phyloP scores from a whole-genome alignment of 2,113 vertebrate genomes.

The Potamarius usumacintae region DNA sequence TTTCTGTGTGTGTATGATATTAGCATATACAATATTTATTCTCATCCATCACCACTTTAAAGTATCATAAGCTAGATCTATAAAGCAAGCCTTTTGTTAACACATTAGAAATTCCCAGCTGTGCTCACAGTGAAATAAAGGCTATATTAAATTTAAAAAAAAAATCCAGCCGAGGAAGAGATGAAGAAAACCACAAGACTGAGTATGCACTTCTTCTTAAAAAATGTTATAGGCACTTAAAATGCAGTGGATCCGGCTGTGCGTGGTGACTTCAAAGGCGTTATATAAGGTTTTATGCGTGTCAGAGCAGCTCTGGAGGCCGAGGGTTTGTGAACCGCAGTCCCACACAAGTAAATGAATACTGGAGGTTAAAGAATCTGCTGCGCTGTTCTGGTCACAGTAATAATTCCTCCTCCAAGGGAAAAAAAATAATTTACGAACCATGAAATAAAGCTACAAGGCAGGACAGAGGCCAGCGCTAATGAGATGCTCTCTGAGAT shows the following conservation, averaged over 20 bases:
- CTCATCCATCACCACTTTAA: not conserved
- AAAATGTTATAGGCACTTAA: constrained; percentile 20
- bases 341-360: constrained; percentile 40
- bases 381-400: constrained; percentile 17
- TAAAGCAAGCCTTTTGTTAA: not conserved
- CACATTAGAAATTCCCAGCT: not conserved
- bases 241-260: constrained; percentile 1
- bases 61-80: not conserved
- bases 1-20: not conserved
- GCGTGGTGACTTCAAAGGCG: constrained; percentile 24
- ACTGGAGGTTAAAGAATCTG: constrained; percentile 22
- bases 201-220: constrained; percentile 12
- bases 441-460: constrained; percentile 20
- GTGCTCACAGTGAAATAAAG: not conserved
- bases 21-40: not conserved
- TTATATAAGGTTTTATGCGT: constrained; percentile 35
- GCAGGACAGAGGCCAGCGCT: not conserved
- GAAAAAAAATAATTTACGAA: constrained; percentile 22
- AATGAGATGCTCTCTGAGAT: constrained; percentile 5
- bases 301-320: constrained; percentile 21
- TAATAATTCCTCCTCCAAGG: constrained; percentile 19
- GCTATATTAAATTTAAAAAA: not conserved
- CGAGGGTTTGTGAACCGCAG: constrained; percentile 18
- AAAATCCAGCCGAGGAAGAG: not conserved
- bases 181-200: not conserved